Evolutionary conservation across 1,140 invertebrate genomes (phyloP).

Genomic region (Procambarus clarkii): DNA sequence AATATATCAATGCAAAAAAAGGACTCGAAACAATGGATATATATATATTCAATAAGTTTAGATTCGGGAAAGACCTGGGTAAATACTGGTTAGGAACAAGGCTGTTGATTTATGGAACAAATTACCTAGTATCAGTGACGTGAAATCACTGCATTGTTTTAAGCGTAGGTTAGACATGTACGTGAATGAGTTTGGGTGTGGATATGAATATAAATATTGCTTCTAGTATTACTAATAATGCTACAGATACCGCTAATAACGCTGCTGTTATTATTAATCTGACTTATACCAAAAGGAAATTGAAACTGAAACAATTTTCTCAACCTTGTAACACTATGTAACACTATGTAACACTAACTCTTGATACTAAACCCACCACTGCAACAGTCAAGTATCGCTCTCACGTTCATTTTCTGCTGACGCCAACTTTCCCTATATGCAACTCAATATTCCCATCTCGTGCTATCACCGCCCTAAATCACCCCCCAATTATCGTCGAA

Average conservation of each 20-base stretch:
- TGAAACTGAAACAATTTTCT: no score
- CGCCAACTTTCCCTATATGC: neutral
- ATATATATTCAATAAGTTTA: no score
- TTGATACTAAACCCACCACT: neutral
- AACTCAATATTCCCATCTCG: neutral
- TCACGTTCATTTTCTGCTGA: neutral
- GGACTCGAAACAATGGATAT: no score
- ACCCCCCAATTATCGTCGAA: slow-evolving; percentile 1
- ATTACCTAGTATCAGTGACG: no score
- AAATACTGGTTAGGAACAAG: no score
- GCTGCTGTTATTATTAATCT: neutral
- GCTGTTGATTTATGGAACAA: no score
- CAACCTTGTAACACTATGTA: no score
- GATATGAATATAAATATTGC: neutral
- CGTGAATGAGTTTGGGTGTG: no score
- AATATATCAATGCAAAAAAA: no score
- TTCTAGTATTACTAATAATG: neutral
- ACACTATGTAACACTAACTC: neutral
- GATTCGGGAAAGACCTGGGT: no score
- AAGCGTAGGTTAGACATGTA: no score
- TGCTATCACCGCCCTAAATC: neutral
- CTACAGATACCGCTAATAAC: neutral
- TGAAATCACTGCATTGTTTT: no score
- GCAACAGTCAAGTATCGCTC: neutral
- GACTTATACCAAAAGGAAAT: neutral